phyloP scores from a whole-genome alignment of 2,797 vertebrate species.

The Xerus rutilus region DNA sequence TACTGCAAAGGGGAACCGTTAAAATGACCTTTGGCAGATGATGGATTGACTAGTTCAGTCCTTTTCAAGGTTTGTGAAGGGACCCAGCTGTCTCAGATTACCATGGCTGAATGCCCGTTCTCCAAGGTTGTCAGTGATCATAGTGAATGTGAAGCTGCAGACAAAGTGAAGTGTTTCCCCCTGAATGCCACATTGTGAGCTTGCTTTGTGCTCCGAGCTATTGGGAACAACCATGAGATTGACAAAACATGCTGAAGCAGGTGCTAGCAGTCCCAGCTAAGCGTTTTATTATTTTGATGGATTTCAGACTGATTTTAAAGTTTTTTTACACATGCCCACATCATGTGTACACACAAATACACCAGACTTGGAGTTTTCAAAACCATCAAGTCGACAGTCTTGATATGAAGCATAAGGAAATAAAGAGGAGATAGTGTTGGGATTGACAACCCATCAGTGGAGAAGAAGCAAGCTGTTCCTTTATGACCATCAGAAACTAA shows the following conservation, averaged over 20 bases:
- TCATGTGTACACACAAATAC: neutral
- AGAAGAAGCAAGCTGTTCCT: neutral
- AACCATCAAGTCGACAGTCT: neutral
- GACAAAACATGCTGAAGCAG: constrained; percentile 57
- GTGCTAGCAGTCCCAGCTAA: constrained; percentile 63
- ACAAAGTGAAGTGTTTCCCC: constrained; percentile 23
- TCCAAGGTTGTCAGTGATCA: constrained; percentile 69
- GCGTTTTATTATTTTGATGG: constrained; percentile 55
- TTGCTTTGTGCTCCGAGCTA: constrained; percentile 61
- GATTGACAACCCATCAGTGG: neutral
- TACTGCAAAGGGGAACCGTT: constrained; percentile 37
- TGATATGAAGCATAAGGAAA: constrained; percentile 49
- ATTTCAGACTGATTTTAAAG: constrained; percentile 52
- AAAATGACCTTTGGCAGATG: constrained; percentile 67
- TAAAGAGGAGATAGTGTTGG: neutral
- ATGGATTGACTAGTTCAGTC: constrained; percentile 59
- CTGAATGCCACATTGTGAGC: constrained; percentile 52
- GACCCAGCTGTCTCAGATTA: constrained; percentile 78
- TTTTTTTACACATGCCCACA: constrained; percentile 36
- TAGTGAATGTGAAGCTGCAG: constrained; percentile 32
- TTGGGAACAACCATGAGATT: constrained; percentile 1
- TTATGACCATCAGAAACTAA: neutral
- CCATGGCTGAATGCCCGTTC: constrained; percentile 72
- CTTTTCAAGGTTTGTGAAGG: constrained; percentile 74
- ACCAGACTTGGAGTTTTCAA: constrained; percentile 6